phyloP scores from a whole-genome alignment of 2,113 vertebrate genomes.

The Chamaetylas fuelleborni region DNA sequence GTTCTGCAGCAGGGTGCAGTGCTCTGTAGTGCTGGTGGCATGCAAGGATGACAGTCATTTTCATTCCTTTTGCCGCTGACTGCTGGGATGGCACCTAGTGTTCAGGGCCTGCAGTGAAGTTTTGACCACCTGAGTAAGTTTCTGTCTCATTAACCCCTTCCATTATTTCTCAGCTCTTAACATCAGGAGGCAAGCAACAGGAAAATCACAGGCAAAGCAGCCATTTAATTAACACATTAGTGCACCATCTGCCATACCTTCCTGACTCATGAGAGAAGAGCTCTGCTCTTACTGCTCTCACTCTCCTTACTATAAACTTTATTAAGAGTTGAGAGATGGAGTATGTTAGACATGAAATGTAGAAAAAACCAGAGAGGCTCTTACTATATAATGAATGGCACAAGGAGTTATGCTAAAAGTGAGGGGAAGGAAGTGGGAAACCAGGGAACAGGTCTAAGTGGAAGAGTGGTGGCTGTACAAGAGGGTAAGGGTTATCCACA shows the following conservation, averaged over 20 bases:
- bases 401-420: neutral
- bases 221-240: conserved; percentile 36
- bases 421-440: neutral
- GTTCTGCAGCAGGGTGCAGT: neutral
- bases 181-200: neutral
- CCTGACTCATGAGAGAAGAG: neutral
- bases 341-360: neutral
- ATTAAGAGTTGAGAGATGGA: neutral
- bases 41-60: neutral
- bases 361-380: neutral
- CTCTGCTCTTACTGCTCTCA: neutral
- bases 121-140: neutral
- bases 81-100: neutral
- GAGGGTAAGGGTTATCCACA: neutral
- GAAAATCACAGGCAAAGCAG: neutral
- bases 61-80: neutral
- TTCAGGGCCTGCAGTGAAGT: neutral
- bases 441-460: neutral
- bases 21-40: neutral
- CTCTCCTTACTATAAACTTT: neutral
- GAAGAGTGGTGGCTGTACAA: neutral
- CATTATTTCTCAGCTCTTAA: neutral
- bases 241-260: conserved; percentile 2
- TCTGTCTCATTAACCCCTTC: conserved; percentile 36
- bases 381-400: neutral